A percentile compares a stretch with the other conserved stretches of the same genome.
Conservation (phyloP, 2,797 vertebrate species). For the Betta splendens region DNA sequence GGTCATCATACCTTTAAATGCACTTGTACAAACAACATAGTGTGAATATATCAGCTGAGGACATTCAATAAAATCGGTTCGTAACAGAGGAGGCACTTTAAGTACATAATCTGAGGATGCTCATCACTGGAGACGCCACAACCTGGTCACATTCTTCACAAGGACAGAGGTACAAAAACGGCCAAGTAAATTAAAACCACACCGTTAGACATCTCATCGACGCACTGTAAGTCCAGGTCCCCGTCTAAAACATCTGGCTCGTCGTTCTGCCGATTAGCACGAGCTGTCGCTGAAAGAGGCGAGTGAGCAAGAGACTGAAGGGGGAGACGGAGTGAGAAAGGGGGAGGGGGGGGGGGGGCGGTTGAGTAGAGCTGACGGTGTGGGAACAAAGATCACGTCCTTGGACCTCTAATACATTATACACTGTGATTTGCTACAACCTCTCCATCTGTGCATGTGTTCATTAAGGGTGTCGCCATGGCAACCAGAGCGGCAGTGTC, state of each 20-base stretch:
- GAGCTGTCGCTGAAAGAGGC: not conserved
- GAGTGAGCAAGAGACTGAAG: not conserved
- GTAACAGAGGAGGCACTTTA: constrained; percentile 36
- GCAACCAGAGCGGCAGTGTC: constrained; percentile 54
- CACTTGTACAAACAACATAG: constrained; percentile 51
- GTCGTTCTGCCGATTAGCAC: too few species aligned
- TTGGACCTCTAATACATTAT: constrained; percentile 16
- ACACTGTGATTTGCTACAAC: constrained; percentile 30
- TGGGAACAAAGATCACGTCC: constrained; percentile 27
- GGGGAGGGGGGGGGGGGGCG: constrained; percentile 11
- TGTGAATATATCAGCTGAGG: constrained; percentile 16
- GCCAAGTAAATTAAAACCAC: not conserved
- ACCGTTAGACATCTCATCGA: constrained; percentile 8
- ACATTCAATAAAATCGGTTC: constrained; percentile 40
- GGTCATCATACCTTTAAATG: constrained; percentile 21
- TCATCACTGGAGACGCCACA: constrained; percentile 27
- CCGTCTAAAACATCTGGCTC: too few species aligned
- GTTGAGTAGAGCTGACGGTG: not conserved
- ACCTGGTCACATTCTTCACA: not conserved
- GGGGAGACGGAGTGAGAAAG: not conserved
- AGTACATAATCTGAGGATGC: constrained; percentile 38
- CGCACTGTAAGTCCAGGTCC: too few species aligned
- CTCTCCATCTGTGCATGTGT: constrained; percentile 33
- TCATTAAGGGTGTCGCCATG: constrained; percentile 65
- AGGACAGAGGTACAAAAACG: constrained; percentile 3